Base-by-base conservation (phyloP, 2,888 invertebrate species). In the Eupithecia centaureata region DNA sequence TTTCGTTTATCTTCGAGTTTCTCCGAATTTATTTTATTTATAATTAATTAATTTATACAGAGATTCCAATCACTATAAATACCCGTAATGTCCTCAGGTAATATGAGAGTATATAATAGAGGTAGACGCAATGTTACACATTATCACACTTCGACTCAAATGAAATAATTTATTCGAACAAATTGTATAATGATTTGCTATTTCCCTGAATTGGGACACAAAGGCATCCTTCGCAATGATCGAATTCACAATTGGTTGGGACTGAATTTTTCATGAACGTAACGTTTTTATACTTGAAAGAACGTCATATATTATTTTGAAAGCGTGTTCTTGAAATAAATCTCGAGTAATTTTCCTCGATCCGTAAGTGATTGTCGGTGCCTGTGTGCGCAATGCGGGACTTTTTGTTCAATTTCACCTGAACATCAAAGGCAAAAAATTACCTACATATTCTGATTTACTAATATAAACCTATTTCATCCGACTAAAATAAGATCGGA, bases 371-470 rank as follows among this genome's bases (percentile, higher is more conserved):
- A 28, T 28, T 28, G 28, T 28, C n/a, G 27, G 28, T 15, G 28
- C 5, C 52, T 47, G 22, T 22, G 22, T 47, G 15, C 28, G 54
- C 54, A 56, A 56, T 56, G 28, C 54, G 28, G 22, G 10, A 56
- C 54, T 30, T 56, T 54, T 28, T 28, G 54, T n/a, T 56, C 25
- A 56, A 56, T 28, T 56, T 28, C 18, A 56, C 30, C 3, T n/a
- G 4, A 56, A 30, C 54, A 56, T 56, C 54, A 56, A 56, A 56
- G 54, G 54, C 15, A 28, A 56, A 56, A 54, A 56, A 56, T 56
- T 56, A 56, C 54, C 30, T 30, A 56, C 28, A 10, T 28, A 56
- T 56, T 56, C 28, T 27, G 52, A 27, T 27, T 25, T 27, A 52
- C 52, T 27, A 4, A 56, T 30, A n/a, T 56, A 56, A 56, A 28